These are phyloP conservation scores for Montipora cactus DNA, from an alignment of 64 coral and sea anemone genomes.

Conservation along the genomic window DNA sequence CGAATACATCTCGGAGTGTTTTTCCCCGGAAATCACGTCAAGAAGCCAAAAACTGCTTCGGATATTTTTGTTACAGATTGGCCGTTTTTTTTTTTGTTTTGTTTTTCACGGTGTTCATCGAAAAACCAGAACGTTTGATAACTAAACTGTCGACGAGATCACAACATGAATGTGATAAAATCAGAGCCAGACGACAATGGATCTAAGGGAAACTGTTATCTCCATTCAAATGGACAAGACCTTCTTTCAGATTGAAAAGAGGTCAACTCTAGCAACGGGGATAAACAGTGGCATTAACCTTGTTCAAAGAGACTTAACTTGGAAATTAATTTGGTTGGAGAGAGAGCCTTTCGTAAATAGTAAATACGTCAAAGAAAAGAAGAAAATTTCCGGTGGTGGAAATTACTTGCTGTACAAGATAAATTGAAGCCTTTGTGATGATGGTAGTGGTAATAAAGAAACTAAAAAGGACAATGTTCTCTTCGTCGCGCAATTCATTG, in stretches of 20 bases:
- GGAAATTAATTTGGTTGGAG: not conserved
- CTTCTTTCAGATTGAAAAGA: not conserved
- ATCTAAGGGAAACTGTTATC: no score
- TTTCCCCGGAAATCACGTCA: not conserved
- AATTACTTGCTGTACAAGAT: not conserved
- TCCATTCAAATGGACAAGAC: no score
- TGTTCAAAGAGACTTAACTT: constrained; percentile 11
- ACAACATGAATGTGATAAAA: not conserved
- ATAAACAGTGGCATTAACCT: constrained; percentile 7
- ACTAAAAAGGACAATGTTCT: no score
- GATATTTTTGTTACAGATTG: not conserved
- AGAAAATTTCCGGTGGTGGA: not conserved
- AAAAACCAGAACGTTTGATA: not conserved
- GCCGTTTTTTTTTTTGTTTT: not conserved
- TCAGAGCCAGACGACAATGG: no score
- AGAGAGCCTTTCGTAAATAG: not conserved
- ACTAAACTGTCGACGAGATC: not conserved
- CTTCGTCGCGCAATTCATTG: no score
- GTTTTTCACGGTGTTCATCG: not conserved
- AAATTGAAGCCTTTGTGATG: not conserved
- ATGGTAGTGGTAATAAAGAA: not conserved
- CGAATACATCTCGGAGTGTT: not conserved
- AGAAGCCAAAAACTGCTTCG: not conserved
- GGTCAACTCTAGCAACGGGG: not conserved
- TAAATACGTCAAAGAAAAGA: not conserved